phyloP scores from a whole-genome alignment of 2,888 invertebrate species.

The Andrena chrysosceles region DNA sequence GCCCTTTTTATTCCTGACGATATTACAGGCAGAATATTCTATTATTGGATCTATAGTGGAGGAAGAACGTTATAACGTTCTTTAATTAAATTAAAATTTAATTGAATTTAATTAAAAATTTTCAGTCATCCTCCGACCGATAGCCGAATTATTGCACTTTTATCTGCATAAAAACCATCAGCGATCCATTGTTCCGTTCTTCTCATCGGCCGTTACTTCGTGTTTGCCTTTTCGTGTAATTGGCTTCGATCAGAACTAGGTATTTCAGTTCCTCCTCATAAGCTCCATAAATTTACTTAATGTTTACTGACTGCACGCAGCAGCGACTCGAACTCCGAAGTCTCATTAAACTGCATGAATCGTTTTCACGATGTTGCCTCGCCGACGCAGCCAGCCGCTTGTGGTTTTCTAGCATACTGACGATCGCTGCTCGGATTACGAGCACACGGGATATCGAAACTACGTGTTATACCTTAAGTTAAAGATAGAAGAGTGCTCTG shows the following conservation, averaged over 20 bases:
- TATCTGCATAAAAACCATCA: background rate
- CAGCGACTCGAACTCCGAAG: conserved; percentile 26
- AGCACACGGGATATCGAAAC: background rate
- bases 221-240: conserved; percentile 16
- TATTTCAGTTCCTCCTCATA: conserved; percentile 12
- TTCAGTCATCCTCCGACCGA: background rate
- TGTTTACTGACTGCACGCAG: background rate
- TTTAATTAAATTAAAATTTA: no score
- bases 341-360: conserved; percentile 42
- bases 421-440: conserved; percentile 7
- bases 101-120: background rate
- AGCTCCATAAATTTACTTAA: conserved; percentile 36
- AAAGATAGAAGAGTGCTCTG: background rate
- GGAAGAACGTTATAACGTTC: background rate
- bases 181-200: background rate
- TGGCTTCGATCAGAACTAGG: background rate
- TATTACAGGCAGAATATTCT: no score
- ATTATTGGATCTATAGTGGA: no score
- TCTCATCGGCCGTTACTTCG: background rate
- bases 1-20: no score
- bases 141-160: no score
- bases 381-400: background rate
- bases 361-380: conserved; percentile 25
- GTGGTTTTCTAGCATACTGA: conserved; percentile 25
- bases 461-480: background rate